These are phyloP conservation scores for Phasianus colchicus DNA, from an alignment of 2,113 vertebrate species.

Conservation along the genomic window DNA sequence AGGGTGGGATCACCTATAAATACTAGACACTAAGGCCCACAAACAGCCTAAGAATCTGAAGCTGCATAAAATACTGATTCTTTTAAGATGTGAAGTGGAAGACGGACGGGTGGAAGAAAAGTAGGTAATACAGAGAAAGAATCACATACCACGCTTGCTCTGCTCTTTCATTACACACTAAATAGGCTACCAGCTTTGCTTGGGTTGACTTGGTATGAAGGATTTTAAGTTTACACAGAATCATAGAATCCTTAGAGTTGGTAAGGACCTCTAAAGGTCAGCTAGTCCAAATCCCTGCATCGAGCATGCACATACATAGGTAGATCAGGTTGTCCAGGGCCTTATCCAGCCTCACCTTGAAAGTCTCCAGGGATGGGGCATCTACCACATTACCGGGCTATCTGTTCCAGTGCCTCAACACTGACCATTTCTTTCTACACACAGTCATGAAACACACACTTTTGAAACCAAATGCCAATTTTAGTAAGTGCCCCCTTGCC, in stretches of 20 bases:
- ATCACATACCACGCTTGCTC: neutral
- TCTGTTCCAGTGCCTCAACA: too few relatives aligned
- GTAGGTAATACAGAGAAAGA: neutral
- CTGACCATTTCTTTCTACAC: neutral
- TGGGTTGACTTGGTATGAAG: neutral
- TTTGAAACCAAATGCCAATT: neutral
- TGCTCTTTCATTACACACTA: neutral
- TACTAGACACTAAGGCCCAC: neutral
- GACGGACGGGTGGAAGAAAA: fast-evolving
- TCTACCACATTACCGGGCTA: too few relatives aligned
- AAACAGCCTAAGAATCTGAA: neutral
- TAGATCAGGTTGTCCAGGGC: too few relatives aligned
- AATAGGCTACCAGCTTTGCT: neutral
- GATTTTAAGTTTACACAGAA: slow-evolving; percentile 6
- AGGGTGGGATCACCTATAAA: neutral
- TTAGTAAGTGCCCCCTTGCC: neutral
- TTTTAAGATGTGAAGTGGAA: neutral
- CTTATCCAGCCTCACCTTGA: too few relatives aligned
- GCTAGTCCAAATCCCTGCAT: too few relatives aligned
- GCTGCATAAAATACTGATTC: neutral
- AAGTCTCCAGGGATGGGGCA: too few relatives aligned
- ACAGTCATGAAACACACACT: neutral
- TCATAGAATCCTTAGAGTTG: too few relatives aligned
- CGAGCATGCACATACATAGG: too few relatives aligned
- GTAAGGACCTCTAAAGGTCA: too few relatives aligned